These are phyloP conservation scores for Oreochromis spilurus DNA, from an alignment of 2,113 vertebrate species.

Conservation along the genomic window DNA sequence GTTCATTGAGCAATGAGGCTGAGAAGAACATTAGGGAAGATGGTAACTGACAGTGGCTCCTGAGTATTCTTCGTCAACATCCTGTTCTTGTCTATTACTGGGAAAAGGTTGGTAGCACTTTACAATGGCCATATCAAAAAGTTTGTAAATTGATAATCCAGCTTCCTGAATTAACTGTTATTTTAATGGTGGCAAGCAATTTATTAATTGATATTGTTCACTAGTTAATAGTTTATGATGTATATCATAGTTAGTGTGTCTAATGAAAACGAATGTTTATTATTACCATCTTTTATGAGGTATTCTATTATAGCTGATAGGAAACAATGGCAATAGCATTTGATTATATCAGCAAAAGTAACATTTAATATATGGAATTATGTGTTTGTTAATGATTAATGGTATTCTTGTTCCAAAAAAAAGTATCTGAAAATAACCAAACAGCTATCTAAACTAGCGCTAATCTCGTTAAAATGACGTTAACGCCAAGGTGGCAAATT, in stretches of 20 bases:
- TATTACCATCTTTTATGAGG: background rate
- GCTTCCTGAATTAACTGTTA: background rate
- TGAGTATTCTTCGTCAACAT: background rate
- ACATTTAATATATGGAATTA: background rate
- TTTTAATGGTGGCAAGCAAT: background rate
- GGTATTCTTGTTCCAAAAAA: background rate
- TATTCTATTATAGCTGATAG: background rate
- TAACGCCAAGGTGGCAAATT: background rate
- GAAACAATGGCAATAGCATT: background rate
- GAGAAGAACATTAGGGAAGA: slow-evolving; percentile 23
- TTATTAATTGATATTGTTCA: background rate
- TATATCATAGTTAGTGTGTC: background rate
- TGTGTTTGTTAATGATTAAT: background rate
- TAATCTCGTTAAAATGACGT: too few relatives aligned
- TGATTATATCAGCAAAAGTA: background rate
- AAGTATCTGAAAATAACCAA: background rate
- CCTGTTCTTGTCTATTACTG: background rate
- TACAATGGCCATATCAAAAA: background rate
- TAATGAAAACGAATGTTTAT: background rate
- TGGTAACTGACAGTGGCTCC: background rate
- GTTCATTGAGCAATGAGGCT: slow-evolving; percentile 5
- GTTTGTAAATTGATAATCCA: background rate
- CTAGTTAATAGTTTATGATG: background rate
- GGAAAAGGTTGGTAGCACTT: background rate
- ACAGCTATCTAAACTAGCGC: background rate